Evolutionary conservation across 2,888 invertebrate genomes (phyloP).

Genomic region (Pheosia gnoma): DNA sequence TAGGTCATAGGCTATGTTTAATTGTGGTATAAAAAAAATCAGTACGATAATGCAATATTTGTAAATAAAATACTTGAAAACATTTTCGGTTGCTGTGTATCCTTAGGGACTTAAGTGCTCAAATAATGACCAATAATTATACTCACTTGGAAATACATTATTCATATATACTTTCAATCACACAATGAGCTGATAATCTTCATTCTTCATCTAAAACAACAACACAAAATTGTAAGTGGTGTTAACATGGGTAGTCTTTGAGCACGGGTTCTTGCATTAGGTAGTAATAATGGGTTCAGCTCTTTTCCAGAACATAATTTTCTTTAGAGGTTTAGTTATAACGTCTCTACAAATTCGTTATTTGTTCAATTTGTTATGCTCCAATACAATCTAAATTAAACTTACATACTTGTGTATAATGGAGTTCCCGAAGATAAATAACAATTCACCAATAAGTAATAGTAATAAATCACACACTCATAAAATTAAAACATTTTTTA

Average conservation of each 20-base stretch:
- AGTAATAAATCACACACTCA: not conserved
- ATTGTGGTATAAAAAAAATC: no score
- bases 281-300: no score
- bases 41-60: no score
- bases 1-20: no score
- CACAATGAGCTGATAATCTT: not conserved
- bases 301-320: no score
- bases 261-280: no score
- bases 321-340: not conserved
- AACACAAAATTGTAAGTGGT: not conserved
- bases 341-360: not conserved
- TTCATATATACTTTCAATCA: constrained; percentile 8
- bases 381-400: not conserved
- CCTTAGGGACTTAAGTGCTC: constrained; percentile 2
- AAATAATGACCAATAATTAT: not conserved
- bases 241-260: no score
- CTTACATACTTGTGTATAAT: not conserved
- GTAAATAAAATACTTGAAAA: no score
- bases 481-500: not conserved
- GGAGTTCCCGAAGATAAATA: not conserved
- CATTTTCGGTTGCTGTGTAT: no score
- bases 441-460: not conserved
- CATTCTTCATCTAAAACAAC: constrained; percentile 1
- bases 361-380: not conserved
- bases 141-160: constrained; percentile 68